These are phyloP conservation scores for Teleogryllus occipitalis DNA, from an alignment of 1,140 invertebrate genomes.

Conservation along the genomic window DNA sequence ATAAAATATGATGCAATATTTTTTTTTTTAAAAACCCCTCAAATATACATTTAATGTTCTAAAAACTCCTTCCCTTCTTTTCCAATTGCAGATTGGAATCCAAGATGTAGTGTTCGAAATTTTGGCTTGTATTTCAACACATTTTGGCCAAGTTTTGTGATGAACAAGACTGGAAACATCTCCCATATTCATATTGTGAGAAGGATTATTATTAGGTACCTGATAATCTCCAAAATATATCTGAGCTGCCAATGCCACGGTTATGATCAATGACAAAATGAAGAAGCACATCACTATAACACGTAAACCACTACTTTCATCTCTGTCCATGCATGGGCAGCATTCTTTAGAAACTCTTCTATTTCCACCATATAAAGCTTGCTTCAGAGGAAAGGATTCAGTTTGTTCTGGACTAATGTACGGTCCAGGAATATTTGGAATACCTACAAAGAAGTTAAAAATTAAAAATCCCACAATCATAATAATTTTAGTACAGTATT, in stretches of 20 bases:
- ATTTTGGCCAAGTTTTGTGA: too few relatives aligned
- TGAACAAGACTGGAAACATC: too few relatives aligned
- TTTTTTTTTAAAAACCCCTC: too few relatives aligned
- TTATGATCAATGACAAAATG: conserved; percentile 53
- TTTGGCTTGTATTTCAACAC: too few relatives aligned
- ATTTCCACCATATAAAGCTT: neutral
- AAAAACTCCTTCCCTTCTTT: too few relatives aligned
- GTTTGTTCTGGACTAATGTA: conserved; percentile 20
- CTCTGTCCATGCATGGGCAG: conserved; percentile 32
- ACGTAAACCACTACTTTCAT: conserved; percentile 39
- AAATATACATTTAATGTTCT: too few relatives aligned
- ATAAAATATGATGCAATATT: too few relatives aligned
- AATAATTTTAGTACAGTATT: too few relatives aligned
- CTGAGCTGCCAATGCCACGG: conserved; percentile 54
- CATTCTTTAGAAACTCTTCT: conserved; percentile 26
- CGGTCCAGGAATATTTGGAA: conserved; percentile 17
- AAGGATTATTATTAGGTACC: conserved; percentile 33
- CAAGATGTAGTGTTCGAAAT: too few relatives aligned
- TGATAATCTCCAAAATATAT: conserved; percentile 57
- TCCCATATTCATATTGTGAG: too few relatives aligned
- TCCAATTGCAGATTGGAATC: too few relatives aligned
- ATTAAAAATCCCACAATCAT: neutral
- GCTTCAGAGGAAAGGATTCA: conserved; percentile 24
- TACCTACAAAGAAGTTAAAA: neutral
- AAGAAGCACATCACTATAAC: conserved; percentile 42